phyloP scores from a whole-genome alignment of 2,888 invertebrate species.

The Cryptus viduatorius region DNA sequence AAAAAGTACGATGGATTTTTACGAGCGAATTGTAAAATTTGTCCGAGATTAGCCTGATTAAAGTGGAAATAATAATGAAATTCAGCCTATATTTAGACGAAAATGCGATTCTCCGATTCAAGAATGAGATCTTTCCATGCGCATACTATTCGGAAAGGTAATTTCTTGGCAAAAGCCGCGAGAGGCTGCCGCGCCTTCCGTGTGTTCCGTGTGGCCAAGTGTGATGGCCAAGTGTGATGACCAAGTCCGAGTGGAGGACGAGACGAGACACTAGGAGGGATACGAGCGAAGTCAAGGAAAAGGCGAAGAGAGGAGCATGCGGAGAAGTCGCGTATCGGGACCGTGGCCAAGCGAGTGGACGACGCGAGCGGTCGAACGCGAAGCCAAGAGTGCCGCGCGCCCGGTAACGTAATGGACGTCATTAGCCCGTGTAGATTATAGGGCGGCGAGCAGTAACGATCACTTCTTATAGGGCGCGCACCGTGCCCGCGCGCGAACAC shows the following conservation, averaged over 20 bases:
- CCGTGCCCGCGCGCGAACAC: constrained; percentile 73
- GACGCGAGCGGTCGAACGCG: constrained; percentile 76
- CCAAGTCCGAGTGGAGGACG: constrained; percentile 12
- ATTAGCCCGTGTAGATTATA: constrained; percentile 85
- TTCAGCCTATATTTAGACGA: too few species aligned
- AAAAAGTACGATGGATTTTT: too few species aligned
- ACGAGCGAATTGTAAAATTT: too few species aligned
- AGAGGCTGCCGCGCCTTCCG: constrained; percentile 65
- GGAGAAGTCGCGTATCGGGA: constrained; percentile 79
- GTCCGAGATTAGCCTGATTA: too few species aligned
- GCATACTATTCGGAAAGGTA: too few species aligned
- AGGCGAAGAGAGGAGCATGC: constrained; percentile 42
- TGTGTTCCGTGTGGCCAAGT: constrained; percentile 71
- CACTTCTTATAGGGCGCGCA: constrained; percentile 84
- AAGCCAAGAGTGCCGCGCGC: constrained; percentile 68
- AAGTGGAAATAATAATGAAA: too few species aligned
- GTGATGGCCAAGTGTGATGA: constrained; percentile 22
- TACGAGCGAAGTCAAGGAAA: constrained; percentile 46
- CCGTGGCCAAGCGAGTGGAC: constrained; percentile 80
- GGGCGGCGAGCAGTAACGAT: constrained; percentile 85
- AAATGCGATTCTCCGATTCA: too few species aligned
- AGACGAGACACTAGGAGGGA: constrained; percentile 26
- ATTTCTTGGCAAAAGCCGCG: neutral
- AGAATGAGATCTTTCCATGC: too few species aligned
- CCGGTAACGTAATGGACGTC: constrained; percentile 85